Conservation (phyloP, 2,797 vertebrate genomes). For the Alca torda region DNA sequence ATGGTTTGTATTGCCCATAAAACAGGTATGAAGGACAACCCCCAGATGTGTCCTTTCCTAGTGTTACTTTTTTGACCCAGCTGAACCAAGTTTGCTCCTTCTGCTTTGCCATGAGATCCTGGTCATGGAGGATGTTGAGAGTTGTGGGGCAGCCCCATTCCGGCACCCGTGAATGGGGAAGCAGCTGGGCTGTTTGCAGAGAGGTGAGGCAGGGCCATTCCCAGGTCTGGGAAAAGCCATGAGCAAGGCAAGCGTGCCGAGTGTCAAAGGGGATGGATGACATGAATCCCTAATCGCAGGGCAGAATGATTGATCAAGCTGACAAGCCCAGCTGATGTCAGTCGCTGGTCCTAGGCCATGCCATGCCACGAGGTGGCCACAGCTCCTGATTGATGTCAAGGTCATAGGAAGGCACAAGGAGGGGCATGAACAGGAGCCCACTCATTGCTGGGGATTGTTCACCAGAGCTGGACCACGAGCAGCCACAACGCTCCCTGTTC, state of each 20-base stretch:
- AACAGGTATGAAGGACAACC: neutral
- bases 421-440: accelerated
- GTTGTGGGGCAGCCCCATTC: neutral
- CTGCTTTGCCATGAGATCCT: neutral
- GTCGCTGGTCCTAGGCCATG: neutral
- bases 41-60: neutral
- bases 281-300: neutral
- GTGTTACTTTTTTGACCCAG: neutral
- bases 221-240: accelerated
- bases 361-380: neutral
- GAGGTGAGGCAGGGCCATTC: neutral
- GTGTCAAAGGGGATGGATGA: accelerated
- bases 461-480: neutral
- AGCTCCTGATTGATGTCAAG: conserved; percentile 23
- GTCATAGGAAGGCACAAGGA: neutral
- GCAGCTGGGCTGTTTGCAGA: neutral
- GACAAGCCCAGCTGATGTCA: conserved; percentile 4
- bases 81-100: neutral
- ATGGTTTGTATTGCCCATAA: neutral
- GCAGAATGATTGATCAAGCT: neutral
- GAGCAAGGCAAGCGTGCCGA: neutral
- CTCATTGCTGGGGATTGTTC: neutral
- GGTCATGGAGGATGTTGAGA: neutral
- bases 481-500: neutral
- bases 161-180: accelerated